phyloP scores from a whole-genome alignment of 2,797 vertebrate species.

The Zonotrichia albicollis region DNA sequence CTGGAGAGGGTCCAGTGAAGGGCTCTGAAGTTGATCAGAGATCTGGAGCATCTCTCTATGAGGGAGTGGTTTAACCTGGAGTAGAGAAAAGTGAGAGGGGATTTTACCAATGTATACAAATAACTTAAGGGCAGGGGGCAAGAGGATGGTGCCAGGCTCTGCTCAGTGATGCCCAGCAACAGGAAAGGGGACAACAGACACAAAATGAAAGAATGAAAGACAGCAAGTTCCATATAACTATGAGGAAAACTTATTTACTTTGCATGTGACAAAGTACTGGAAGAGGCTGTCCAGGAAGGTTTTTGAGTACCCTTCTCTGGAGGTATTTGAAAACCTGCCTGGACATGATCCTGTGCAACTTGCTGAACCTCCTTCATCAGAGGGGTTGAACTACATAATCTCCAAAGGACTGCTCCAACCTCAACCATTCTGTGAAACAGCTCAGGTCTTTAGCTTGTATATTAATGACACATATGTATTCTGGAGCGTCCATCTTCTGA shows the following conservation, averaged over 20 bases:
- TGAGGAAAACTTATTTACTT: neutral
- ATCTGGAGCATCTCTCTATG: neutral
- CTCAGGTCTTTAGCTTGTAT: neutral
- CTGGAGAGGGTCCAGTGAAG: neutral
- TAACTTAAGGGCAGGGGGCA: neutral
- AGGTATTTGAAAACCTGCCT: neutral
- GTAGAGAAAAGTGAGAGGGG: neutral
- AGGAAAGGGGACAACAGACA: neutral
- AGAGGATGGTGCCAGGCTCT: neutral
- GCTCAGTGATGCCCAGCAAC: neutral
- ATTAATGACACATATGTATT: neutral
- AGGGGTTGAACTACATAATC: neutral
- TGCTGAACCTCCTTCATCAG: neutral
- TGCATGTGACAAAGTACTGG: neutral
- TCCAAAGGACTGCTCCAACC: neutral
- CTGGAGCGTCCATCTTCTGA: neutral
- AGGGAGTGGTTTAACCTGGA: neutral
- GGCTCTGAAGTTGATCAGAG: neutral
- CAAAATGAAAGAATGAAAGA: neutral
- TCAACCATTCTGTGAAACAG: neutral
- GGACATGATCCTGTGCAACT: neutral
- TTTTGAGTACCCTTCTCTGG: neutral
- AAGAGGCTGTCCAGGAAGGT: neutral
- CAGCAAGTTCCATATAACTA: neutral
- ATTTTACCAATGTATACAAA: neutral